Evolutionary conservation across 2,797 vertebrate genomes (phyloP), one percentile per base, ranked within the genome.

Genomic region (Clarias laeviceps): DNA sequence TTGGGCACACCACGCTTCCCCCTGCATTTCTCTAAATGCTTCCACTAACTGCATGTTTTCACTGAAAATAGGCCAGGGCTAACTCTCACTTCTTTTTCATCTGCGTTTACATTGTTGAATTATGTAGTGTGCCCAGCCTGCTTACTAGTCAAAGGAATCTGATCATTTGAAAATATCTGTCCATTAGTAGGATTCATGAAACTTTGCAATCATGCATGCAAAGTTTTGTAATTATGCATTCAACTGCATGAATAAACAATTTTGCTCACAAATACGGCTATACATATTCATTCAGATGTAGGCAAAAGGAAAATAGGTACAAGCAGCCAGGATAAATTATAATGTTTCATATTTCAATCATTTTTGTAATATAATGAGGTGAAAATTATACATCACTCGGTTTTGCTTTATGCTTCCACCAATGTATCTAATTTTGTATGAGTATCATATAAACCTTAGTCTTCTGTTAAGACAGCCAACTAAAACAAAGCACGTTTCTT

Each of bases 201-300:
- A 90, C 89, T 89, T 92, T 86, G 57, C 90, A 91, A 91, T 89
- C 92, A 93, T 90, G 89, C 91, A 91, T 91, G 92, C 91, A 94
- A 94, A 91, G 92, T 94, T 93, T 93, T 89, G 92, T 94, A 93
- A 94, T 94, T 94, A 95, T 92, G 90, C 91, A 96, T 95, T 94
- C 94, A 93, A 94, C 94, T 93, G 94, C 93, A 94, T 95, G 94
- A 94, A 94, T 95, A 94, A 95, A 95, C 93, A 93, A 92, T 94
- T 95, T 94, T 92, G 91, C 92, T 83, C 91, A 86, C 93, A 93
- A 94, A 94, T 95, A 90, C 90, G 92, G 91, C 92, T 94, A 95
- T 95, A 94, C 94, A 95, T 95, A 96, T 95, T 94, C 94, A 95
- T 93, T 92, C 90, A 91, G 93, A 95, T 91, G 93, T 94, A 91